phyloP scores from a whole-genome alignment of 2,888 invertebrate genomes.

The Cyaniris semiargus region DNA sequence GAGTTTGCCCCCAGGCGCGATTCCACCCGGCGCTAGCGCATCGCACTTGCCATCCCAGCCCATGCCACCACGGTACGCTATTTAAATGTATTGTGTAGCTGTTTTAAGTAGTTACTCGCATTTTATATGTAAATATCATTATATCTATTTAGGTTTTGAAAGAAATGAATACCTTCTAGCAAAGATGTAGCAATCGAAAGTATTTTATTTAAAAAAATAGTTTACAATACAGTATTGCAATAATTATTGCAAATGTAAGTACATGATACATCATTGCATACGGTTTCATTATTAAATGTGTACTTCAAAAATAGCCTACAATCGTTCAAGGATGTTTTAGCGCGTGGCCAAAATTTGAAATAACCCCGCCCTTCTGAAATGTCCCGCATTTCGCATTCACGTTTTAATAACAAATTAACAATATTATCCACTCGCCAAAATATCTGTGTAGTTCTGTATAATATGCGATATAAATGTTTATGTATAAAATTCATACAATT shows the following conservation, averaged over 20 bases:
- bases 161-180: not conserved
- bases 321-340: not conserved
- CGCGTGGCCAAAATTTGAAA: not conserved
- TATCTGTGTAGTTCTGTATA: not conserved
- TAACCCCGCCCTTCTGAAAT: too few species aligned
- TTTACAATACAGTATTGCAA: not conserved
- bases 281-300: too few species aligned
- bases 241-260: not conserved
- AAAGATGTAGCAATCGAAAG: not conserved
- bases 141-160: not conserved
- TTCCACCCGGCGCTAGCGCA: conserved; percentile 62
- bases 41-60: conserved; percentile 86
- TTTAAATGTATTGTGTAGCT: conserved; percentile 23
- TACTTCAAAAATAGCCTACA: not conserved
- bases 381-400: not conserved
- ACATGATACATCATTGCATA: not conserved
- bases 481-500: not conserved
- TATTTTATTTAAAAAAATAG: not conserved
- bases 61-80: conserved; percentile 88
- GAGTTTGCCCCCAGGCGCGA: conserved; percentile 8
- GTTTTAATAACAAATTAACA: not conserved
- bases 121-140: not conserved
- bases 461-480: not conserved
- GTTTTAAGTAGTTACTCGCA: not conserved
- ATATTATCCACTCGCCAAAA: not conserved